Conservation (phyloP, 2,888 invertebrate genomes). For the Siphlonurus alternatus region DNA sequence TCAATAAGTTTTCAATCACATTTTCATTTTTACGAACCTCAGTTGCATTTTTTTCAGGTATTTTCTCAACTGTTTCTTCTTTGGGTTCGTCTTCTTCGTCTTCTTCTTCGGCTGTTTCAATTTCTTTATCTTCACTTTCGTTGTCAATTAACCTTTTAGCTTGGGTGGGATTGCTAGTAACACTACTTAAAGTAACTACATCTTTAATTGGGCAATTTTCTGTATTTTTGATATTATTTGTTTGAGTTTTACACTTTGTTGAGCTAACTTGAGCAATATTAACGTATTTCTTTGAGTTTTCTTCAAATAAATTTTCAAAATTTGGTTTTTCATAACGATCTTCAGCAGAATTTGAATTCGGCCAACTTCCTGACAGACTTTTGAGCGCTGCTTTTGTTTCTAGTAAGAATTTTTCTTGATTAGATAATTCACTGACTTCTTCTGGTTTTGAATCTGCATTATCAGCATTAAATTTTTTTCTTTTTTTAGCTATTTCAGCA, state of each 20-base stretch:
- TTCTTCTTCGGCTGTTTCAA: constrained; percentile 9
- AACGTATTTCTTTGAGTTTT: constrained; percentile 35
- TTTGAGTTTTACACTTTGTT: constrained; percentile 14
- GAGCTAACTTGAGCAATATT: constrained; percentile 18
- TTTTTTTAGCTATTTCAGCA: constrained; percentile 1
- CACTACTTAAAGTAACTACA: constrained; percentile 32
- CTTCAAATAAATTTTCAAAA: constrained; percentile 71
- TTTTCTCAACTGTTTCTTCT: constrained; percentile 9
- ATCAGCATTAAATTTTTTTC: neutral
- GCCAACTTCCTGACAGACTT: constrained; percentile 75
- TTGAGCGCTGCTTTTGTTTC: constrained; percentile 79
- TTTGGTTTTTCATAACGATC: constrained; percentile 30
- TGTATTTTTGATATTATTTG: neutral
- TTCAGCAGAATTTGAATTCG: constrained; percentile 32
- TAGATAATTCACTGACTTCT: neutral
- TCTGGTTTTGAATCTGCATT: neutral
- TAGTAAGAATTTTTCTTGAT: constrained; percentile 67
- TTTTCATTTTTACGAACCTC: constrained; percentile 18
- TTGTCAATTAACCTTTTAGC: neutral
- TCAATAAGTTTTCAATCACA: constrained; percentile 27
- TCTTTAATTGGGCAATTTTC: constrained; percentile 42
- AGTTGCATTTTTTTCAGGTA: constrained; percentile 5
- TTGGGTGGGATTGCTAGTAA: neutral
- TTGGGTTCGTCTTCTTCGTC: constrained; percentile 19
- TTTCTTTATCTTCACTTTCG: neutral